Percentiles rank a stretch among this genome's conserved stretches.
These are phyloP conservation scores for Caenorhabditis japonica DNA, from an alignment of 2,888 invertebrate genomes.

Conservation along the genomic window DNA sequence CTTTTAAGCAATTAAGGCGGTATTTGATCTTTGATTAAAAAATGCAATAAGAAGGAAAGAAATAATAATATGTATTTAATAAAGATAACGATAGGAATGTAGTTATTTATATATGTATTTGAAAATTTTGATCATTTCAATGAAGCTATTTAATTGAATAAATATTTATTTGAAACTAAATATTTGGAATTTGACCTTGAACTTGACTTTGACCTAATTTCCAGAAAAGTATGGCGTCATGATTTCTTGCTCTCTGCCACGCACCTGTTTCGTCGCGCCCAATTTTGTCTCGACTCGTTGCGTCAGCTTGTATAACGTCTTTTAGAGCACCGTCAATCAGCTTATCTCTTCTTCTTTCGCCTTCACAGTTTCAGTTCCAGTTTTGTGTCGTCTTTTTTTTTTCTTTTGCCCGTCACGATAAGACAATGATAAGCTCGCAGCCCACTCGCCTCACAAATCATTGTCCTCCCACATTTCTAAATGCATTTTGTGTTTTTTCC, in stretches of 20 bases:
- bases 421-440: conserved; percentile 1
- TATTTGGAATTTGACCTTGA: neutral
- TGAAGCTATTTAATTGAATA: neutral
- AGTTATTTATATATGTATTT: neutral
- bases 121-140: neutral
- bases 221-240: conserved; percentile 3
- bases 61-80: neutral
- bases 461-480: neutral
- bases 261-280: conserved; percentile 32
- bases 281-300: conserved; percentile 40
- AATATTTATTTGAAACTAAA: neutral
- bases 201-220: conserved; percentile 1
- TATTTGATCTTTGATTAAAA: conserved; percentile 5
- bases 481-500: neutral
- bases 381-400: conserved; percentile 4
- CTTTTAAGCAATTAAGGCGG: conserved; percentile 18
- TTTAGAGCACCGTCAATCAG: conserved; percentile 45
- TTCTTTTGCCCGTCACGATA: neutral
- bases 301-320: conserved; percentile 40
- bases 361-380: neutral
- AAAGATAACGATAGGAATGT: conserved; percentile 3
- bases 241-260: conserved; percentile 34
- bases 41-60: too few relatives aligned
- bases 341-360: conserved; percentile 41
- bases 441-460: conserved; percentile 18